A percentile compares a stretch with the other conserved stretches of the same genome.
Evolutionary conservation across 2,888 invertebrate species (phyloP).

Genomic region (Eupeodes luniger): DNA sequence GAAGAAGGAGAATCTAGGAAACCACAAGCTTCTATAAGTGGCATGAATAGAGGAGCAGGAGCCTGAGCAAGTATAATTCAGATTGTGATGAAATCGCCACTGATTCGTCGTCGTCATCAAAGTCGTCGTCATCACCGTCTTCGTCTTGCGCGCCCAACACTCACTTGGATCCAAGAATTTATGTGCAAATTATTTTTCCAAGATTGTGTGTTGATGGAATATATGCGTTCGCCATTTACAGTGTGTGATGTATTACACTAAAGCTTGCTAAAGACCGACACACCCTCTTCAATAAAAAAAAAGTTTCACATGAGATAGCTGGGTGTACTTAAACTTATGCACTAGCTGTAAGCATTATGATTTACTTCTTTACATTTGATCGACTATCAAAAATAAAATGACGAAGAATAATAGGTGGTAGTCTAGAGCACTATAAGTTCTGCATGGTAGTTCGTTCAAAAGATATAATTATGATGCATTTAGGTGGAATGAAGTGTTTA

Average conservation of each 20-base stretch:
- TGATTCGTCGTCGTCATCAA: constrained; percentile 51
- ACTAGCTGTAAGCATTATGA: constrained; percentile 22
- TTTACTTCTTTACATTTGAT: constrained; percentile 40
- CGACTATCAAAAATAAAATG: constrained; percentile 26
- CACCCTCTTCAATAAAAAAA: constrained; percentile 18
- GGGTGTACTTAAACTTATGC: no score
- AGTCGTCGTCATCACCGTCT: no score
- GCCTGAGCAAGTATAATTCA: constrained; percentile 45
- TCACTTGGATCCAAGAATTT: constrained; percentile 47
- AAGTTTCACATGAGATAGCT: not conserved
- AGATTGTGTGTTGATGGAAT: constrained; percentile 69
- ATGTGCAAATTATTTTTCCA: constrained; percentile 61
- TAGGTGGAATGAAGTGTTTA: constrained; percentile 41
- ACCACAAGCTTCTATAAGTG: constrained; percentile 25
- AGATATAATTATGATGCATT: constrained; percentile 19
- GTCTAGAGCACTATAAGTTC: no score
- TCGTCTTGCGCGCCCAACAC: constrained; percentile 26
- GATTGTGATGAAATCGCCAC: constrained; percentile 69
- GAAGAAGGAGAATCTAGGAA: constrained; percentile 27
- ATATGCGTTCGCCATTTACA: constrained; percentile 16
- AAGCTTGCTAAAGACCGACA: constrained; percentile 45
- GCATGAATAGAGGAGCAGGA: constrained; percentile 39
- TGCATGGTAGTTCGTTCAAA: constrained; percentile 12
- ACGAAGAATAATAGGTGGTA: constrained; percentile 11
- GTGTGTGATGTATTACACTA: constrained; percentile 59